A percentile compares a stretch with the other conserved stretches of the same genome.
These are phyloP conservation scores for Zaprionus davidi DNA, from an alignment of 1,140 invertebrate species.

Conservation along the genomic window DNA sequence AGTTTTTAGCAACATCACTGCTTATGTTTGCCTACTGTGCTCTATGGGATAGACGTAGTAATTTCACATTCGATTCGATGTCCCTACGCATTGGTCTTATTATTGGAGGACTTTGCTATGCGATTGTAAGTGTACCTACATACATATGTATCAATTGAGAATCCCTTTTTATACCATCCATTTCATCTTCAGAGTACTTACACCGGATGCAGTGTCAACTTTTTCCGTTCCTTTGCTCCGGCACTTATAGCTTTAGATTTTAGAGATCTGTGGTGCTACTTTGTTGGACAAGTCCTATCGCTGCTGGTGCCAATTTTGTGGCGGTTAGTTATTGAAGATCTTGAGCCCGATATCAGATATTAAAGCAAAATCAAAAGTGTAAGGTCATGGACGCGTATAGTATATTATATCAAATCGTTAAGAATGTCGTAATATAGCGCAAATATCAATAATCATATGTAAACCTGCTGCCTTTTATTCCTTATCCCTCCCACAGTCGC, in stretches of 20 bases:
- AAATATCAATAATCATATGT: not conserved
- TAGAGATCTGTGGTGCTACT: slow-evolving; percentile 12
- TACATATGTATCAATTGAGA: not conserved
- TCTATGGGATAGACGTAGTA: slow-evolving; percentile 34
- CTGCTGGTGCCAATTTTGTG: not conserved
- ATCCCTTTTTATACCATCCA: not conserved
- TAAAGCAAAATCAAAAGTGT: no score
- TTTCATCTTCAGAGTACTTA: not conserved
- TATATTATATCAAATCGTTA: no score
- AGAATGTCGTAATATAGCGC: not conserved
- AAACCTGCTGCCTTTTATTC: not conserved
- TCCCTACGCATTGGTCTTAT: slow-evolving; percentile 32
- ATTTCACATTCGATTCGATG: slow-evolving; percentile 3
- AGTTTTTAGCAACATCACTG: not conserved
- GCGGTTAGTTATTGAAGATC: slow-evolving; percentile 19
- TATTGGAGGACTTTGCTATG: not conserved
- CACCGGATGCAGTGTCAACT: slow-evolving; percentile 20
- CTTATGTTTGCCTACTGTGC: slow-evolving; percentile 31
- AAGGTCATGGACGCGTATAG: no score
- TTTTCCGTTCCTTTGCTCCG: slow-evolving; percentile 16
- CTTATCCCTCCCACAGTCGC: not conserved
- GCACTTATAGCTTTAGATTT: not conserved
- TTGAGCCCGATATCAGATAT: not conserved
- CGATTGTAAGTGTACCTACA: not conserved
- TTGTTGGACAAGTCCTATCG: slow-evolving; percentile 7